Evolutionary conservation across 2,113 vertebrate species (phyloP).

Genomic region (Corythaeola cristata): DNA sequence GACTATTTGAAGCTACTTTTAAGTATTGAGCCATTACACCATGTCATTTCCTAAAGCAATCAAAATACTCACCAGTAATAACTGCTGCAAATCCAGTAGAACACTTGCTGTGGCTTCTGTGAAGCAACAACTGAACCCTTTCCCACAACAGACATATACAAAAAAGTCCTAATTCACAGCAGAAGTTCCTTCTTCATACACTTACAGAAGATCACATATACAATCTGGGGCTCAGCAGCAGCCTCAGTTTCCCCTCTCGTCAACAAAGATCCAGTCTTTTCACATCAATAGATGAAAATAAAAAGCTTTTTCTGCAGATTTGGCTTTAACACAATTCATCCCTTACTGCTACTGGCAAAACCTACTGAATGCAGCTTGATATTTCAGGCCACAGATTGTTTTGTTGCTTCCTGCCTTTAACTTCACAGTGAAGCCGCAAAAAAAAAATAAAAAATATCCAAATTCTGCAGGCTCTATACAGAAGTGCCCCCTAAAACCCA

Average conservation of each 20-base stretch:
- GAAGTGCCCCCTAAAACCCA: background rate
- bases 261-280: slow-evolving; percentile 48
- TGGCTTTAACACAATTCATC: slow-evolving; percentile 43
- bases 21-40: background rate
- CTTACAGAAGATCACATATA: background rate
- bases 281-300: background rate
- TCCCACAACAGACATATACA: background rate
- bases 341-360: slow-evolving; percentile 16
- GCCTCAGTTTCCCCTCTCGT: slow-evolving; percentile 34
- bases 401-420: slow-evolving; percentile 34
- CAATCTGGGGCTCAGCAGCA: slow-evolving; percentile 23
- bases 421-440: background rate
- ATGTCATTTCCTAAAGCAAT: slow-evolving; percentile 47
- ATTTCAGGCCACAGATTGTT: slow-evolving; percentile 53
- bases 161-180: background rate
- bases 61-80: background rate
- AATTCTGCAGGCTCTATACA: background rate
- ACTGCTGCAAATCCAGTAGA: slow-evolving; percentile 1
- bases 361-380: slow-evolving; percentile 31
- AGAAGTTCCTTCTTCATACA: background rate
- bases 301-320: slow-evolving; percentile 5
- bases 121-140: background rate
- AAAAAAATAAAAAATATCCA: background rate
- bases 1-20: background rate
- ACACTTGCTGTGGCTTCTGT: background rate